These are phyloP conservation scores for Heliconius hermathena DNA, from an alignment of 1,140 invertebrate species.

Conservation along the genomic window DNA sequence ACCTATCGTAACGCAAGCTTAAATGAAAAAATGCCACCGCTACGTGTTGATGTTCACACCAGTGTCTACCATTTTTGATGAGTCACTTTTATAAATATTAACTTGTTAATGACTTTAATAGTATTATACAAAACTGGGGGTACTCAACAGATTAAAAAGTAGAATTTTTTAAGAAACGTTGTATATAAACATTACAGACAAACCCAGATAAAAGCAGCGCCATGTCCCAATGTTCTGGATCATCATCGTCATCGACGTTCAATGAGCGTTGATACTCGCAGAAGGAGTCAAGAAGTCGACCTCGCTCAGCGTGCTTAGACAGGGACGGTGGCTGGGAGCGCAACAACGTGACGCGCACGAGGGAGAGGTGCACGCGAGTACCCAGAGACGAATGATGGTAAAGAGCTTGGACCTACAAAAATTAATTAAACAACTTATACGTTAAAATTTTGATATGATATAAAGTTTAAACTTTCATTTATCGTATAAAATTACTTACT, in stretches of 20 bases:
- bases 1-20: not conserved
- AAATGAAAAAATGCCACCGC: not conserved
- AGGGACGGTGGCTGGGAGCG: constrained; percentile 83
- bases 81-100: not conserved
- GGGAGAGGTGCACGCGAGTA: constrained; percentile 84
- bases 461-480: not conserved
- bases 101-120: not conserved
- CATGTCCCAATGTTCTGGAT: constrained; percentile 90
- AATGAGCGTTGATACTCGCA: constrained; percentile 85
- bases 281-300: constrained; percentile 86
- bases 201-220: constrained; percentile 88
- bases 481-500: not conserved
- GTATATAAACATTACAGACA: constrained; percentile 10
- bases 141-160: no score
- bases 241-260: constrained; percentile 84
- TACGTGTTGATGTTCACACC: not conserved
- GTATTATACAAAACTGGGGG: no score
- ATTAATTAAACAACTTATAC: not conserved
- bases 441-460: not conserved
- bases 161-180: no score
- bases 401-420: constrained; percentile 85
- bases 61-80: no score
- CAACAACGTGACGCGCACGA: constrained; percentile 88
- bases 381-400: constrained; percentile 89
- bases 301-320: constrained; percentile 85